These are phyloP conservation scores for Phymastichus coffea DNA, from an alignment of 1,140 invertebrate genomes.

Conservation along the genomic window DNA sequence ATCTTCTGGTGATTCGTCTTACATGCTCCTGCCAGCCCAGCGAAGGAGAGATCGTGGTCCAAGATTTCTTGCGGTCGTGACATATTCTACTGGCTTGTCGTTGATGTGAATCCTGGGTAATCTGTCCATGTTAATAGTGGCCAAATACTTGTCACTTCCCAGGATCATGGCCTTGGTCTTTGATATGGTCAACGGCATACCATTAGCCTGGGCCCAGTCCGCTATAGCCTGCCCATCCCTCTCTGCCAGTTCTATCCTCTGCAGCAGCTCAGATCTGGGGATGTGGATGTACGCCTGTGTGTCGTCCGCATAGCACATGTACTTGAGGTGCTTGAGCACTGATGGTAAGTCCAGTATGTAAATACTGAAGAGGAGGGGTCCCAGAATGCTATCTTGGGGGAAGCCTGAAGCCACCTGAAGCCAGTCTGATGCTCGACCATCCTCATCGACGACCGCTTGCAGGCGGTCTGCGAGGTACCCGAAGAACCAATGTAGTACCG, in stretches of 20 bases:
- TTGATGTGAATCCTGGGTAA: no score
- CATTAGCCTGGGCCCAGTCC: background rate
- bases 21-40: no score
- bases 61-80: no score
- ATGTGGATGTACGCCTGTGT: background rate
- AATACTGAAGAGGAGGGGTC: background rate
- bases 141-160: no score
- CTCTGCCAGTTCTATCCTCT: background rate
- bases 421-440: background rate
- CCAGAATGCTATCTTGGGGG: background rate
- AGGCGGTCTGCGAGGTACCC: background rate
- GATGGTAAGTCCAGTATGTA: background rate
- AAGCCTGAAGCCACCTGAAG: background rate
- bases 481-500: conserved; percentile 27
- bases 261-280: background rate
- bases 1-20: no score
- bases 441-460: background rate
- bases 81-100: no score
- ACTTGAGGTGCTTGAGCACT: background rate
- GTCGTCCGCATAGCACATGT: background rate
- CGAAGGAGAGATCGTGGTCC: no score
- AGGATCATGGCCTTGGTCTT: background rate
- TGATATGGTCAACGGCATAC: background rate
- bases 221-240: background rate
- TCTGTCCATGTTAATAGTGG: no score